Base-by-base conservation (phyloP, 2,888 invertebrate species). In the Orgyia antiqua region DNA sequence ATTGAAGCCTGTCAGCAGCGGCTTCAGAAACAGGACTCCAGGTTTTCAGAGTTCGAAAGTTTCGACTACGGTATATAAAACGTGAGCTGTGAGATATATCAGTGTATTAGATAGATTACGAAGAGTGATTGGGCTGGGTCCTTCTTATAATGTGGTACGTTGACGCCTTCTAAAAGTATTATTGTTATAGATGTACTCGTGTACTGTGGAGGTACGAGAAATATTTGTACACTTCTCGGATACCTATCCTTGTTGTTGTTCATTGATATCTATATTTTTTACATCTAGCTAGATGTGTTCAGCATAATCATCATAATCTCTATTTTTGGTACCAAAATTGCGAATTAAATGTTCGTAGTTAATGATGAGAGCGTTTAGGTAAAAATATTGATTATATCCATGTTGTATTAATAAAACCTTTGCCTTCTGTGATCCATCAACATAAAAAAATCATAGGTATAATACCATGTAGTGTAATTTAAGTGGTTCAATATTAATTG, bases 1-100 rank as follows among this genome's bases (percentile, higher is more conserved):
- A 83, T 97, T 59, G 94, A 95, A 74, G 95, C 94, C 52, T 96
- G 95, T 71, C 93, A 95, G 60, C 93, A 93, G 70, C 90, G 93
- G 56, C 88, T 96, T 59, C 93, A 94, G 76, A 94, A 94, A 76
- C 95, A 96, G 75, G 95, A 96, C 79, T 95, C 95, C 38, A 89
- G 93, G 55, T 93, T 92, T 72, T 93, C 93, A 44, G 94, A 94
- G 75, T 92, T 91, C 84, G 93, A 92, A 69, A 92, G 92, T 55
- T 93, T 94, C 70, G 94, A 94, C 74, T 93, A 89, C 59, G 91
- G 91, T 50, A 86, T 90, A 64, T 91, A 89, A 88, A 78, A 51
- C 66, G 39, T 55, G 74, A 75, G 79, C 82, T 82, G 82, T 79
- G 79, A 80, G 72, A 76, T 69, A 66, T 73, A 82, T 79, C 79